Base-by-base conservation (phyloP, 2,113 vertebrate species). In the Paralichthys olivaceus region DNA sequence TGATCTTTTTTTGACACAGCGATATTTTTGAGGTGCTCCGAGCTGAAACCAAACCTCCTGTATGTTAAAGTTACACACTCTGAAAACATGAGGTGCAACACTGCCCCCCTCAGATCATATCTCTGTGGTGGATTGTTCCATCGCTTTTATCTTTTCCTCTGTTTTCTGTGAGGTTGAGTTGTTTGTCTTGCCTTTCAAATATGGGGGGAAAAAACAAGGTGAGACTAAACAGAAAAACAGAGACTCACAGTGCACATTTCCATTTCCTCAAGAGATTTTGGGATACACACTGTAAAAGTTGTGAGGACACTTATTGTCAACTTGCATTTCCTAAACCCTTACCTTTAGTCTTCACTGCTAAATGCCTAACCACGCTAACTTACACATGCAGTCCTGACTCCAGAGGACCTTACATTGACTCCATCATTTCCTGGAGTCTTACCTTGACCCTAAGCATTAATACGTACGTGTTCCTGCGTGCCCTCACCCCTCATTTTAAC, bases 31-130 rank as follows among this genome's bases (percentile, higher is more conserved):
- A 43, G 12, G 14, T 12, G 1, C 34, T 49, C 11, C 5, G 17
- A 17, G 53, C 49, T 17, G 19, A 73, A 47, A 51, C 5, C 5
- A 4, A 53, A 19, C 4, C 7, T 20, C 1, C 0, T 43, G 51
- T n/a, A 32, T 60, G 19, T 53, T 6, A 23, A 15, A 56, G 26
- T 23, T 0, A 19, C 34, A 66, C 64, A 28, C 2, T 25, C 55
- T 4, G 0, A 2, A 53, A 11, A 5, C 49, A 0, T 40, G 14
- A 82, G 83, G 62, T 54, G 12, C 81, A 84, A 84, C 74, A 88
- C 71, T 89, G 80, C 82, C 89, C 89, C 80, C 90, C 54, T 28
- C 59, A 79, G 89, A n/a, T 55, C 34, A 25, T 4, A 51, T 37
- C 13, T 43, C 1, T 15, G 12, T 1, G 5, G 9, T 9, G 17